Conservation (phyloP, 2,797 vertebrate species). For the Spinibarbus caldwelli region DNA sequence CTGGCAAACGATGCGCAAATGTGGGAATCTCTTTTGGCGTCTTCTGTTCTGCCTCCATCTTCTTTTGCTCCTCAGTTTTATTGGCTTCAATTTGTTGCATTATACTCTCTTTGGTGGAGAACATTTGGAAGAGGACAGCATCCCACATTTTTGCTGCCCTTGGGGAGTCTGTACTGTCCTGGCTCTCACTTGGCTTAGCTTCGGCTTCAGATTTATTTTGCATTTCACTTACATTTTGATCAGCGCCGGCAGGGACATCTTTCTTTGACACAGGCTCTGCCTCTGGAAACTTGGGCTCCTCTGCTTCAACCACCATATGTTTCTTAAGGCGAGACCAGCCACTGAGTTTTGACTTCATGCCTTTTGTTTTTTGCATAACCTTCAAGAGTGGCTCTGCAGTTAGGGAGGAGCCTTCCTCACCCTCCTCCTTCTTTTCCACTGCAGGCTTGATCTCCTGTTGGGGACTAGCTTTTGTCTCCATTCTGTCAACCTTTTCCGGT, state of each 20-base stretch:
- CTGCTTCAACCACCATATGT: conserved; percentile 87
- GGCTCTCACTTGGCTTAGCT: conserved; percentile 51
- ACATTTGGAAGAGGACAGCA: conserved; percentile 90
- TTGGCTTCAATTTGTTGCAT: conserved; percentile 78
- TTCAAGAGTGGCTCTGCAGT: conserved; percentile 71
- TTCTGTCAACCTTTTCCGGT: conserved; percentile 44
- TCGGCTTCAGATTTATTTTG: conserved; percentile 44
- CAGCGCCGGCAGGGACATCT: conserved; percentile 48
- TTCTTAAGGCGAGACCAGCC: conserved; percentile 92
- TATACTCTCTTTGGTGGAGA: conserved; percentile 79
- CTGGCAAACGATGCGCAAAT: conserved; percentile 80
- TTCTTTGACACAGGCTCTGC: conserved; percentile 52
- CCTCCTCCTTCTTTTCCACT: conserved; percentile 40
- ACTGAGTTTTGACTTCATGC: conserved; percentile 71
- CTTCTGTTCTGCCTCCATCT: conserved; percentile 35
- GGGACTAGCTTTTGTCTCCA: conserved; percentile 53
- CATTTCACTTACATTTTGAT: conserved; percentile 54
- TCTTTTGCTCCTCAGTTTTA: conserved; percentile 67
- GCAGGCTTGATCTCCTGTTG: conserved; percentile 42
- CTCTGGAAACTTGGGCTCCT: conserved; percentile 77
- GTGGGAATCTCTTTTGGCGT: conserved; percentile 69
- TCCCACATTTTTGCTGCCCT: conserved; percentile 91
- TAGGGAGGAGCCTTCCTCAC: conserved; percentile 3
- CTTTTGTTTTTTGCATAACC: conserved; percentile 73
- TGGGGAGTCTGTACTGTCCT: conserved; percentile 65